Percentiles rank a stretch among this genome's conserved stretches.
These are phyloP conservation scores for Pterostichus madidus DNA, from an alignment of 2,888 invertebrate species.

Conservation along the genomic window DNA sequence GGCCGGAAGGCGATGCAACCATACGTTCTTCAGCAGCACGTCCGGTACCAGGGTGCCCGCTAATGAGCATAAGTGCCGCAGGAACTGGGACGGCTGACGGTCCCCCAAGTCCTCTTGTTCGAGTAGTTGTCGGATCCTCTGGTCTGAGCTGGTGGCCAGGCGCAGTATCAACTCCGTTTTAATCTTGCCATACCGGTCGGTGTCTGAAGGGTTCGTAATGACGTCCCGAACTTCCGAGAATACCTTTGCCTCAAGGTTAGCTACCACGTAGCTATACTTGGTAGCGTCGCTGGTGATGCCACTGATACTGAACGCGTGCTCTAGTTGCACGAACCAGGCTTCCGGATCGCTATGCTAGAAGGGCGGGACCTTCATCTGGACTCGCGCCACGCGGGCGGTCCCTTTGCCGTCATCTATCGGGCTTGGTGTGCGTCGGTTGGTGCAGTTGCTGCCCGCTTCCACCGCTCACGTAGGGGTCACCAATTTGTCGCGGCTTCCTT, in stretches of 20 bases:
- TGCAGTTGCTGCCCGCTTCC: no score
- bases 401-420: not conserved
- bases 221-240: constrained; percentile 71
- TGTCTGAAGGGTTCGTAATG: constrained; percentile 68
- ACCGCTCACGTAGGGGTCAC: constrained; percentile 29
- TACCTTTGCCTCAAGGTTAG: constrained; percentile 68
- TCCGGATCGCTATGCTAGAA: constrained; percentile 68
- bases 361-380: constrained; percentile 66
- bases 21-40: no score
- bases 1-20: no score
- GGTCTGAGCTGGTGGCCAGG: not conserved
- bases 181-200: constrained; percentile 68
- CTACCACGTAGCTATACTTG: constrained; percentile 68
- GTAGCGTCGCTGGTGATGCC: constrained; percentile 68
- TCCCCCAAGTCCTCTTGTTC: constrained; percentile 30
- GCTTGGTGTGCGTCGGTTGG: not conserved
- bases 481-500: no score
- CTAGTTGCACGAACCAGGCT: constrained; percentile 70
- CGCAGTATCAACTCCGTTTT: constrained; percentile 70
- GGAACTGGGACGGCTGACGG: constrained; percentile 36
- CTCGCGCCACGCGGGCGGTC: constrained; percentile 35
- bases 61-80: constrained; percentile 3
- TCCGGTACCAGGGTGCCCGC: constrained; percentile 61
- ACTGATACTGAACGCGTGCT: constrained; percentile 65
- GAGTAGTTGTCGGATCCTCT: constrained; percentile 19